Evolutionary conservation across 2,888 invertebrate species (phyloP).

Genomic region (Thera britannica): DNA sequence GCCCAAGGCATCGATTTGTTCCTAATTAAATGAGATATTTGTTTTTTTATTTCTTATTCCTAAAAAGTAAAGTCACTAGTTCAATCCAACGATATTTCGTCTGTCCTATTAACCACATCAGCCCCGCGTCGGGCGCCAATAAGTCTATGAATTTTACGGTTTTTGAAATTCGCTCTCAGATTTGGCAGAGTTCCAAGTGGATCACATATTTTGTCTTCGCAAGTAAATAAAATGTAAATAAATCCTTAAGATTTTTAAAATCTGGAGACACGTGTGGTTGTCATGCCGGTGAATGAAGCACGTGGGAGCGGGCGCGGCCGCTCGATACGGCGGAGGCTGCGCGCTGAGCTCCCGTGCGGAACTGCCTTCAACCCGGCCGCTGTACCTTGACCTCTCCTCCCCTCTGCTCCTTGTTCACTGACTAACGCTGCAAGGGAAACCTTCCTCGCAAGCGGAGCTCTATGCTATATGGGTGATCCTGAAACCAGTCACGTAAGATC

Average conservation of each 20-base stretch:
- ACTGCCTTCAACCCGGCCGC: conserved; percentile 52
- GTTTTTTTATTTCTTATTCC: not conserved
- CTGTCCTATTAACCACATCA: conserved; percentile 13
- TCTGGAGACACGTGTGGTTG: conserved; percentile 55
- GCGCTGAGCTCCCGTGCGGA: conserved; percentile 66
- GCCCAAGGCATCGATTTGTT: no score
- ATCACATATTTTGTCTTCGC: conserved; percentile 28
- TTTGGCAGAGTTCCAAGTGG: conserved; percentile 35
- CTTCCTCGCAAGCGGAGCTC: conserved; percentile 56
- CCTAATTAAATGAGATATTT: not conserved
- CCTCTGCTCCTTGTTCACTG: conserved; percentile 48
- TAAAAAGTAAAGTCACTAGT: not conserved
- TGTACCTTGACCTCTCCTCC: conserved; percentile 56
- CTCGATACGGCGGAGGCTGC: conserved; percentile 77
- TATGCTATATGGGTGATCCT: conserved; percentile 49
- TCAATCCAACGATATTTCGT: not conserved
- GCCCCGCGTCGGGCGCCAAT: conserved; percentile 46
- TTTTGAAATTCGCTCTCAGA: conserved; percentile 24
- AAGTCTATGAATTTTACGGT: conserved; percentile 36
- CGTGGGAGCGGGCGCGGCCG: conserved; percentile 73
- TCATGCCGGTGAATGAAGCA: conserved; percentile 68
- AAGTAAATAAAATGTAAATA: conserved; percentile 29
- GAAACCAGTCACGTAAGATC: conserved; percentile 61
- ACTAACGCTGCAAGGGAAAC: conserved; percentile 44
- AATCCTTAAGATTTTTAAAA: conserved; percentile 43